Percentiles rank a stretch among this genome's conserved stretches.
These are phyloP conservation scores for Melanogrammus aeglefinus DNA, from an alignment of 2,797 vertebrate genomes.

Conservation along the genomic window DNA sequence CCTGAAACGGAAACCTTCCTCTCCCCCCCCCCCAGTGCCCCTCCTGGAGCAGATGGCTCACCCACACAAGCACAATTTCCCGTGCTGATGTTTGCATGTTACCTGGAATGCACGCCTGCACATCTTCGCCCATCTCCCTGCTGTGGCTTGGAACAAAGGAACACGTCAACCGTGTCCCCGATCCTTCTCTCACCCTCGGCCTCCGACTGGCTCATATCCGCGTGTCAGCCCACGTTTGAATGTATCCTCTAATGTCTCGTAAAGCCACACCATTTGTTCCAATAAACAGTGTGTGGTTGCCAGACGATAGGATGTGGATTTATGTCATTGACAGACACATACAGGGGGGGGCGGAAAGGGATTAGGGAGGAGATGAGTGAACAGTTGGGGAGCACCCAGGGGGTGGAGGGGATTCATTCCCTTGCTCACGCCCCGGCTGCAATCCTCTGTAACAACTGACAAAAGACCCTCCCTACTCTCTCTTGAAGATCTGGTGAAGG, in stretches of 20 bases:
- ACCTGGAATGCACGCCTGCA: conserved; percentile 5
- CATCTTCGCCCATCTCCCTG: conserved; percentile 1
- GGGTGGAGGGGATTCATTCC: conserved; percentile 15
- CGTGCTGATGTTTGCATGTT: conserved; percentile 6
- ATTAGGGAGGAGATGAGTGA: conserved; percentile 7
- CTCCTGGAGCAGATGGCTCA: not conserved
- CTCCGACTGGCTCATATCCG: not conserved
- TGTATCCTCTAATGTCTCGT: not conserved
- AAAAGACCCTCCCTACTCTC: not conserved
- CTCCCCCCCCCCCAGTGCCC: not conserved
- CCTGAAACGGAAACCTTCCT: conserved; percentile 19
- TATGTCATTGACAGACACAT: not conserved
- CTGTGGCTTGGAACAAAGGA: not conserved
- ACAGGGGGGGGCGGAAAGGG: not conserved
- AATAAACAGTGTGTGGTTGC: not conserved
- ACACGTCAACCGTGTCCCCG: not conserved
- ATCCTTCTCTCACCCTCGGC: not conserved
- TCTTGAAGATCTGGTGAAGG: not conserved
- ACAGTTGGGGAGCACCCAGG: not conserved
- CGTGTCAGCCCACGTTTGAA: not conserved
- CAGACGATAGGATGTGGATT: not conserved
- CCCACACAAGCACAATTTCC: conserved; percentile 36
- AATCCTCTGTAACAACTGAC: conserved; percentile 43
- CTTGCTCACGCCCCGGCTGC: conserved; percentile 22
- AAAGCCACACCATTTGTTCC: not conserved